Conservation (phyloP, 30 jellyfish, hydroid and myxozoan genomes). For the Catostylus mosaicus region DNA sequence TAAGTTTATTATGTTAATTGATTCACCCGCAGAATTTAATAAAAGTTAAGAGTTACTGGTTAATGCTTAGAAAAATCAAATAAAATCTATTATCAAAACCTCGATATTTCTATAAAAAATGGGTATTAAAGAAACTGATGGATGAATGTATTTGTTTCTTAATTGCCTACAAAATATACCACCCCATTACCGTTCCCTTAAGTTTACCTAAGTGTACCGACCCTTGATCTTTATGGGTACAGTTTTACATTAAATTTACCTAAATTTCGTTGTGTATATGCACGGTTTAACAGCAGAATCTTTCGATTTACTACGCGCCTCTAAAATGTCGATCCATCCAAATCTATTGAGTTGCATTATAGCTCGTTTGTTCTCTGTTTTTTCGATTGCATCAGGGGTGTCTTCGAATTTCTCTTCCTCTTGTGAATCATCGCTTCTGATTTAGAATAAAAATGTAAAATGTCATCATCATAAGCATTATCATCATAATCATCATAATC, state of each 20-base stretch:
- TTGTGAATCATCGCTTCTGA: neutral
- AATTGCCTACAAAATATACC: too few relatives aligned
- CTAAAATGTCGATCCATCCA: slow-evolving; percentile 70
- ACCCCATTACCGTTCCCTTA: too few relatives aligned
- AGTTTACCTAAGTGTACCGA: too few relatives aligned
- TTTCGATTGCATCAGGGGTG: neutral
- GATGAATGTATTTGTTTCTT: too few relatives aligned
- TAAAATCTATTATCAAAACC: too few relatives aligned
- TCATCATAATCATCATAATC: neutral
- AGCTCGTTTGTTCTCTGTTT: slow-evolving; percentile 9
- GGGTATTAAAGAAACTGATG: too few relatives aligned
- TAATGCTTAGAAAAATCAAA: too few relatives aligned
- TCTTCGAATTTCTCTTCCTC: neutral
- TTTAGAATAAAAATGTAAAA: neutral
- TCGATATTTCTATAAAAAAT: too few relatives aligned
- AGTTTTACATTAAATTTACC: slow-evolving; percentile 10
- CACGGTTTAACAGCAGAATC: slow-evolving; percentile 32
- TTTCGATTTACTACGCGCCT: slow-evolving; percentile 45
- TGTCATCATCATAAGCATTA: neutral
- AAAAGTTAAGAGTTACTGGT: too few relatives aligned
- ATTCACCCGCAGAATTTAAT: too few relatives aligned
- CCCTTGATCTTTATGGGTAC: too few relatives aligned
- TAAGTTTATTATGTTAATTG: too few relatives aligned
- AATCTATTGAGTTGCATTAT: slow-evolving; percentile 61
- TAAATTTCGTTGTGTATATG: slow-evolving; percentile 51